Evolutionary conservation across 2,113 vertebrate genomes (phyloP).

Genomic region (Oophaga pumilio): DNA sequence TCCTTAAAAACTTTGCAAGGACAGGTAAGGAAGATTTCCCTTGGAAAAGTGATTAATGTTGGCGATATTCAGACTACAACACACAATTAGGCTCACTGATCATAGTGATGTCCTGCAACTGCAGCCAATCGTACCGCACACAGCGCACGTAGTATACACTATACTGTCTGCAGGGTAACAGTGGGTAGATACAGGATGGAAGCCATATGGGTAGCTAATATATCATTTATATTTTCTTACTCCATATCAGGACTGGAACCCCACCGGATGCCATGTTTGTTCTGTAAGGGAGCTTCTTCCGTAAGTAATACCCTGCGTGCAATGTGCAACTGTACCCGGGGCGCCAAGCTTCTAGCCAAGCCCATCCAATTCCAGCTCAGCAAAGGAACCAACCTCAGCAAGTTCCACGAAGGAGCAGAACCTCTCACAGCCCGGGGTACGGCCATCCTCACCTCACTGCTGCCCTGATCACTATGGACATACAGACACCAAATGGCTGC

Average conservation of each 20-base stretch:
- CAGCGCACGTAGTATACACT: neutral
- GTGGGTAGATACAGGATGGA: neutral
- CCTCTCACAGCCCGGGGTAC: conserved; percentile 36
- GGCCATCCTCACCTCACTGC: neutral
- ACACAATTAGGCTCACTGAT: too few species aligned
- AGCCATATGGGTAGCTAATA: neutral
- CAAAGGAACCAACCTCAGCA: conserved; percentile 45
- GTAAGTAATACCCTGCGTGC: neutral
- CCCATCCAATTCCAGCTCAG: conserved; percentile 52
- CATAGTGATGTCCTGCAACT: too few species aligned
- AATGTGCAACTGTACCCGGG: neutral
- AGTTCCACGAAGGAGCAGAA: conserved; percentile 42
- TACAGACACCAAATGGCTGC: neutral
- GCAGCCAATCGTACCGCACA: too few species aligned
- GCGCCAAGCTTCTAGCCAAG: neutral
- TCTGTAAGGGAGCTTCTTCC: neutral
- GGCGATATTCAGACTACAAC: too few species aligned
- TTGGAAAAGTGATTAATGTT: too few species aligned
- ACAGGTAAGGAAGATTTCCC: conserved; percentile 43
- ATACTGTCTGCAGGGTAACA: neutral
- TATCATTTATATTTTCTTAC: neutral
- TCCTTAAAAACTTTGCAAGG: conserved; percentile 7
- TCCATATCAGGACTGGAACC: conserved; percentile 3
- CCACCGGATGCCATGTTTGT: conserved; percentile 18
- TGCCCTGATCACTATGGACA: conserved; percentile 24